A percentile compares a stretch with the other conserved stretches of the same genome.
Evolutionary conservation across 1,140 invertebrate genomes (phyloP).

Genomic region (Drosophila orena): DNA sequence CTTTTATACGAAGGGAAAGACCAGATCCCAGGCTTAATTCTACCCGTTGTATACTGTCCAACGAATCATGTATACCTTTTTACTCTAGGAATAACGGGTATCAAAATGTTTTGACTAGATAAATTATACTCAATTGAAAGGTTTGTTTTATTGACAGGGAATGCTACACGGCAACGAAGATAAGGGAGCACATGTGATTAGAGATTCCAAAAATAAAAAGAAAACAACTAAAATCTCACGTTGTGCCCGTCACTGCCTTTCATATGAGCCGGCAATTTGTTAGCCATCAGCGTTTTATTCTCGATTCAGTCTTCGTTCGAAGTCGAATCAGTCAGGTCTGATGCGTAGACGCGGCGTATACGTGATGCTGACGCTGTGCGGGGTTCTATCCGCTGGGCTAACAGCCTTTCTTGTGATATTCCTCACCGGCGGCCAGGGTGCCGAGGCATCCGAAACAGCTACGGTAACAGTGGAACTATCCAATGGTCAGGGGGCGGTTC

Average conservation of each 20-base stretch:
- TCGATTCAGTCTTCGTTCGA: slow-evolving; percentile 4
- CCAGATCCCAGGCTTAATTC: too few species aligned
- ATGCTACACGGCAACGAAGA: neutral
- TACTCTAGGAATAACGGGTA: too few species aligned
- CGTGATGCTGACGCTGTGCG: slow-evolving; percentile 61
- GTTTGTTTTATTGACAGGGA: slow-evolving; percentile 20
- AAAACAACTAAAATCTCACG: neutral
- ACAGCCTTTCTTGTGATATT: slow-evolving; percentile 42
- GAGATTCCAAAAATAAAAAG: neutral
- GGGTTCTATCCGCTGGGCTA: slow-evolving; percentile 39
- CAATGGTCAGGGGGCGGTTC: slow-evolving; percentile 85
- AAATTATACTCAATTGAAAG: slow-evolving; percentile 11
- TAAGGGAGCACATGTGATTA: slow-evolving; percentile 8
- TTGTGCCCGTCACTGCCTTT: slow-evolving; percentile 7
- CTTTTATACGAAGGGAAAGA: too few species aligned
- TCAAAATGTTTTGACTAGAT: slow-evolving; percentile 1
- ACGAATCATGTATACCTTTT: too few species aligned
- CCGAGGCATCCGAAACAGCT: slow-evolving; percentile 8
- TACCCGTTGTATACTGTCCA: too few species aligned
- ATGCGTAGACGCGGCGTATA: slow-evolving; percentile 67
- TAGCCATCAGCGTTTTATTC: slow-evolving; percentile 3
- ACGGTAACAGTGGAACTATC: slow-evolving; percentile 43
- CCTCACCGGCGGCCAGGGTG: slow-evolving; percentile 13
- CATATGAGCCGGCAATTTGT: neutral
- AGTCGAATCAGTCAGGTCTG: slow-evolving; percentile 38